phyloP scores from a whole-genome alignment of 2,113 vertebrate species.

The Grallaria varia region DNA sequence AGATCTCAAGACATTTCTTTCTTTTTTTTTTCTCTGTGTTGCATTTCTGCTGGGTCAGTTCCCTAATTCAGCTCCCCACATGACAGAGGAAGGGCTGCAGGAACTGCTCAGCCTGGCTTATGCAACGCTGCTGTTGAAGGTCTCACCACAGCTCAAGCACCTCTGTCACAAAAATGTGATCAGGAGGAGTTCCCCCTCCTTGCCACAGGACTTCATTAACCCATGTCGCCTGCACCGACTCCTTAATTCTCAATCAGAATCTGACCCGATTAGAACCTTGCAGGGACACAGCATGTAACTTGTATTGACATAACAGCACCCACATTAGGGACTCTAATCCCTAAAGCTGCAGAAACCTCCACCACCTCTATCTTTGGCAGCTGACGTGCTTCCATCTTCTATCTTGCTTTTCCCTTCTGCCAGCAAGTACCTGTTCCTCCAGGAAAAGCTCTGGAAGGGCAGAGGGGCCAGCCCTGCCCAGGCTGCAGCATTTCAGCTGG shows the following conservation, averaged over 20 bases:
- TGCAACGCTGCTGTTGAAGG: not conserved
- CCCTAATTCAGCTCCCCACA: not conserved
- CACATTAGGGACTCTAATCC: conserved; percentile 5
- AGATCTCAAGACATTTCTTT: not conserved
- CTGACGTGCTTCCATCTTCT: not conserved
- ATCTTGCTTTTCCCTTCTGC: not conserved
- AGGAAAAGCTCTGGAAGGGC: not conserved
- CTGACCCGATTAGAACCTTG: not conserved
- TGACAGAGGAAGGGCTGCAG: not conserved
- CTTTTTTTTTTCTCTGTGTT: not conserved
- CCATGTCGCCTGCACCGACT: not conserved
- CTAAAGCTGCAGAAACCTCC: not conserved
- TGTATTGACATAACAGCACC: not conserved
- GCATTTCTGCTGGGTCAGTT: not conserved
- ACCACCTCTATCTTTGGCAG: not conserved
- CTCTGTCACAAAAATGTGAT: not conserved
- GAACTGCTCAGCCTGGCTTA: not conserved
- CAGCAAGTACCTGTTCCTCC: not conserved
- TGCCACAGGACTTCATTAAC: not conserved
- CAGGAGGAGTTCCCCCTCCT: not conserved
- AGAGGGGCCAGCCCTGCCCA: not conserved
- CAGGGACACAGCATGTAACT: not conserved
- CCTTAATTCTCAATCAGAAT: not conserved
- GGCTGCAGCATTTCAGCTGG: not conserved
- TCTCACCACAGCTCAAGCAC: not conserved